Percentiles rank a stretch among this genome's conserved stretches.
phyloP scores from a whole-genome alignment of 2,113 vertebrate genomes.

The Morone saxatilis region DNA sequence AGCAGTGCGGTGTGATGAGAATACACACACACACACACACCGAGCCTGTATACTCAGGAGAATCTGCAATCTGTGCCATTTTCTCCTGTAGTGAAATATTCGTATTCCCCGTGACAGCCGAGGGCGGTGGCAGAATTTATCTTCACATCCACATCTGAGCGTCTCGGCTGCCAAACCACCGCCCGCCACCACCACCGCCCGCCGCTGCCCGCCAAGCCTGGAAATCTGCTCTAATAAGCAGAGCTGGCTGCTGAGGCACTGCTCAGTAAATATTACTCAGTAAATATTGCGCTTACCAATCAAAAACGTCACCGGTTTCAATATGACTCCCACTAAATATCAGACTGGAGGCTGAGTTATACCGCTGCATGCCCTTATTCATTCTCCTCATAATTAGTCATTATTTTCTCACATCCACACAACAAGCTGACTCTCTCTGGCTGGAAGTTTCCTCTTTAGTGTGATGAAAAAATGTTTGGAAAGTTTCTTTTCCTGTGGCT shows the following conservation, averaged over 20 bases:
- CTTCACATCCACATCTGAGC: constrained; percentile 56
- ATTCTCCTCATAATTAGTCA: constrained; percentile 58
- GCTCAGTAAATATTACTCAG: constrained; percentile 65
- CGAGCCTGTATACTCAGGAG: constrained; percentile 23
- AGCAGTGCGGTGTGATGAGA: background rate
- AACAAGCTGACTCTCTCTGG: background rate
- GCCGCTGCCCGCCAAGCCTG: constrained; percentile 20
- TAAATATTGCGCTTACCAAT: constrained; percentile 67
- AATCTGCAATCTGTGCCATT: constrained; percentile 65
- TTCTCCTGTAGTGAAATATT: constrained; percentile 60
- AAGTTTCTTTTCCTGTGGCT: constrained; percentile 21
- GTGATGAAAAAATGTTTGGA: constrained; percentile 38
- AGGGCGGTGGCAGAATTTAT: constrained; percentile 58
- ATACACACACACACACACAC: constrained; percentile 20
- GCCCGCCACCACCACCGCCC: background rate
- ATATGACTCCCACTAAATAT: constrained; percentile 48
- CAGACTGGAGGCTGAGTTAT: constrained; percentile 41
- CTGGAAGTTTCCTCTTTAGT: constrained; percentile 27
- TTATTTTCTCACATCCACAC: constrained; percentile 45
- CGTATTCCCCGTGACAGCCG: constrained; percentile 55
- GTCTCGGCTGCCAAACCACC: constrained; percentile 35
- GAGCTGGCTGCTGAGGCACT: constrained; percentile 48
- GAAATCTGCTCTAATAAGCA: constrained; percentile 71
- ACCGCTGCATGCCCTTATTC: constrained; percentile 11
- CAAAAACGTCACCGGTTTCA: constrained; percentile 49